These are phyloP conservation scores for Cotesia chilonis DNA, from an alignment of 1,140 invertebrate genomes.

Conservation along the genomic window DNA sequence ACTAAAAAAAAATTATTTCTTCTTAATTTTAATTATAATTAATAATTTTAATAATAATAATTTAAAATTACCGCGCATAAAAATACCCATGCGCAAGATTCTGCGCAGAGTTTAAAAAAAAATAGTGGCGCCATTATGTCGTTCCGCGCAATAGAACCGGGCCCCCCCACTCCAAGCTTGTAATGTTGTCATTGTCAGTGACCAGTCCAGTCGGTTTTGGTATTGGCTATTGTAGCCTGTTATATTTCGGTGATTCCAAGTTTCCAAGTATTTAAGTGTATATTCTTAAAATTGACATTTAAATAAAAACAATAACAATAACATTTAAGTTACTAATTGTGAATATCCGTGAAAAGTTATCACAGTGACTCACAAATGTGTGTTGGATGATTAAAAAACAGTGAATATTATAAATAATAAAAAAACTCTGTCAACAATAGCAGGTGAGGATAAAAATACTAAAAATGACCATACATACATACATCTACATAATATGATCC, in stretches of 20 bases:
- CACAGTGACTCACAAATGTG: too few species aligned
- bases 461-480: slow-evolving; percentile 8
- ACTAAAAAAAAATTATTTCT: too few species aligned
- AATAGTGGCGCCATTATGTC: slow-evolving; percentile 5
- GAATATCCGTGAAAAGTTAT: too few species aligned
- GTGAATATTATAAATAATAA: neutral
- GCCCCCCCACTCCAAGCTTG: slow-evolving; percentile 9
- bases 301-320: too few species aligned
- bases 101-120: too few species aligned
- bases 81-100: too few species aligned
- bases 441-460: neutral
- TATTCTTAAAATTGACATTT: neutral
- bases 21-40: too few species aligned
- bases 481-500: neutral
- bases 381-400: neutral
- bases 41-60: too few species aligned
- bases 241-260: too few species aligned
- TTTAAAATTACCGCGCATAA: too few species aligned
- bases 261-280: too few species aligned
- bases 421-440: slow-evolving; percentile 12
- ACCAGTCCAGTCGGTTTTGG: slow-evolving; percentile 11
- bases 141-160: neutral
- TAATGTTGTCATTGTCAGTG: slow-evolving; percentile 13
- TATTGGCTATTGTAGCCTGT: neutral
- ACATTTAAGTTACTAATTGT: too few species aligned